Percentiles rank a stretch among this genome's conserved stretches.
phyloP scores from a whole-genome alignment of 92 coral and sea anemone species.

The Epizoanthus illoricatus region DNA sequence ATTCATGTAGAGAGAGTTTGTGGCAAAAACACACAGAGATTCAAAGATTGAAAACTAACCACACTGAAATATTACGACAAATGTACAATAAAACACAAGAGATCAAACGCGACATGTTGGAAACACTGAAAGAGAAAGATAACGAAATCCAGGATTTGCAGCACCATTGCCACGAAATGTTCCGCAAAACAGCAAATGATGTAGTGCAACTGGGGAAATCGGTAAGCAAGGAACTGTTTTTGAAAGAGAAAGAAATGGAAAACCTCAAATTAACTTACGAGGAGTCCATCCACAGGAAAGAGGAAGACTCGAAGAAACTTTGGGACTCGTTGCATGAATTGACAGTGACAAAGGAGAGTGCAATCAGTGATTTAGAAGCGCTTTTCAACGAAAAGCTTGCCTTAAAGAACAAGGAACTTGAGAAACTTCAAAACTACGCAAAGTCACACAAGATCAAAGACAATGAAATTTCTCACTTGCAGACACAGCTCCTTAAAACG shows the following conservation, averaged over 20 bases:
- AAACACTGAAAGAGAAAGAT: slow-evolving; percentile 13
- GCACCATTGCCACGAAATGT: slow-evolving; percentile 16
- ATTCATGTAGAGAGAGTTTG: neutral
- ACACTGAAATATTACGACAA: neutral
- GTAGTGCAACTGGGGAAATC: slow-evolving; percentile 9
- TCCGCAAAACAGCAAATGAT: slow-evolving; percentile 17
- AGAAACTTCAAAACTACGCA: slow-evolving; percentile 14
- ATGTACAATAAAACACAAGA: neutral
- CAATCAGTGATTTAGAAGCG: neutral
- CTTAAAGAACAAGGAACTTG: slow-evolving; percentile 9
- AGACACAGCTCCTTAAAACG: neutral
- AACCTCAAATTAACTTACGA: neutral
- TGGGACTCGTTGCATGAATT: slow-evolving; percentile 12
- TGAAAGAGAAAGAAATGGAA: slow-evolving; percentile 25
- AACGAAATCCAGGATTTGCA: slow-evolving; percentile 19
- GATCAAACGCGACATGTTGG: neutral
- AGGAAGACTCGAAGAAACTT: slow-evolving; percentile 20
- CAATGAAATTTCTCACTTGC: neutral
- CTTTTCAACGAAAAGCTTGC: slow-evolving; percentile 1
- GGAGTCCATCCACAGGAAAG: neutral
- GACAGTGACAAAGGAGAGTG: slow-evolving; percentile 7
- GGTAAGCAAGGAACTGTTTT: slow-evolving; percentile 16
- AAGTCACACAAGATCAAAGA: slow-evolving; percentile 1
- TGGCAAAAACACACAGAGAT: slow-evolving; percentile 7
- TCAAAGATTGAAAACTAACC: neutral